Conservation (phyloP, 2,888 invertebrate species). For the Octodonta nipae region DNA sequence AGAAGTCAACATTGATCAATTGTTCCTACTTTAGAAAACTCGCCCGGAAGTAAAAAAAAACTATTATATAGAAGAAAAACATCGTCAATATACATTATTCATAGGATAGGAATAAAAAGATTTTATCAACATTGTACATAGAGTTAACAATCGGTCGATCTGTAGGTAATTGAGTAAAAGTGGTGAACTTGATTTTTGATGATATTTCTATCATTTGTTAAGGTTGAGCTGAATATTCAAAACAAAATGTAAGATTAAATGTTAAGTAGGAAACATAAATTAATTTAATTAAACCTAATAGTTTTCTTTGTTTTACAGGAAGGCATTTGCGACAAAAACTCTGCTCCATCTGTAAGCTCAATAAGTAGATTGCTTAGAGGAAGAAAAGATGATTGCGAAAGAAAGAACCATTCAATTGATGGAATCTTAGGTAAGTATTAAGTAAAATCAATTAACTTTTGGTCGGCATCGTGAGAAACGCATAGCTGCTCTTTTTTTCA, state of each 20-base stretch:
- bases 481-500: slow-evolving; percentile 2
- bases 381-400: slow-evolving; percentile 55
- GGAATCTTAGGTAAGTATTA: slow-evolving; percentile 37
- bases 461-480: slow-evolving; percentile 5
- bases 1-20: too few species aligned
- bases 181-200: too few species aligned
- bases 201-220: too few species aligned
- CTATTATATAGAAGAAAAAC: too few species aligned
- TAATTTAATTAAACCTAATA: neutral
- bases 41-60: too few species aligned
- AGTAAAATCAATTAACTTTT: slow-evolving; percentile 1
- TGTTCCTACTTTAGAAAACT: too few species aligned
- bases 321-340: slow-evolving; percentile 65
- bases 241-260: neutral
- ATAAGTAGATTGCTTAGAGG: slow-evolving; percentile 82
- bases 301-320: slow-evolving; percentile 43
- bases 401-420: slow-evolving; percentile 62
- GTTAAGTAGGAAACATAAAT: neutral
- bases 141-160: too few species aligned
- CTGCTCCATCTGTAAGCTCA: slow-evolving; percentile 85
- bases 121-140: too few species aligned
- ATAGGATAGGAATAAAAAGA: too few species aligned
- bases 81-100: too few species aligned
- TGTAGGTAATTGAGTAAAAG: too few species aligned
- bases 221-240: neutral